A percentile compares a stretch with the other conserved stretches of the same genome.
These are phyloP conservation scores for Drosophila novamexicana DNA, from an alignment of 1,140 invertebrate genomes.

Conservation along the genomic window DNA sequence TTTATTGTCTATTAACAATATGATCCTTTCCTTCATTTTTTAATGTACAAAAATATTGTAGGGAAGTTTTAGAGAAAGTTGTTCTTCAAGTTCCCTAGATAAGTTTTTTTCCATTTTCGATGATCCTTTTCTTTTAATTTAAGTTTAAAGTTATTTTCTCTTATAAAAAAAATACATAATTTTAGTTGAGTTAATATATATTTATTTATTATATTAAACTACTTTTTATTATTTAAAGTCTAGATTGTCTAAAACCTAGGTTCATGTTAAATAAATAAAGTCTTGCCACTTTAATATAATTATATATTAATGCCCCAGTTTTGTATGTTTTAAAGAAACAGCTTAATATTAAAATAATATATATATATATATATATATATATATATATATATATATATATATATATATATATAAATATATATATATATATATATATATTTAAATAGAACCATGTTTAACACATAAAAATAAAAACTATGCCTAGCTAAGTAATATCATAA, in stretches of 20 bases:
- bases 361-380: conserved; percentile 1
- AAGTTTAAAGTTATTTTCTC: too few species aligned
- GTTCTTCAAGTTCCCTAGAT: too few species aligned
- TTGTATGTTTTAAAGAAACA: conserved; percentile 35
- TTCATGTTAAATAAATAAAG: neutral
- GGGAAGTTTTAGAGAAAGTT: too few species aligned
- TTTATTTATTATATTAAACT: neutral
- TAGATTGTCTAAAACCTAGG: too few species aligned
- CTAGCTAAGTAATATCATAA: conserved; percentile 23
- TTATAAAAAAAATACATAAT: neutral
- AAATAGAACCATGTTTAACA: conserved; percentile 6
- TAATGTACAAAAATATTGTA: too few species aligned
- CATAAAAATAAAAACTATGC: conserved; percentile 4
- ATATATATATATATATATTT: neutral
- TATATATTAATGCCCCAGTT: conserved; percentile 1
- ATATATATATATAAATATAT: conserved; percentile 8
- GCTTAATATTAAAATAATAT: conserved; percentile 52
- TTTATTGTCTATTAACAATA: too few species aligned
- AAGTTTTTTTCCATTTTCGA: too few species aligned
- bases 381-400: too few species aligned
- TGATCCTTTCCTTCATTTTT: too few species aligned
- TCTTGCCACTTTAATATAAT: conserved; percentile 42
- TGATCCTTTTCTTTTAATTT: neutral
- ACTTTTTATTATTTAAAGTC: too few species aligned
- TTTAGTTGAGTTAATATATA: neutral